phyloP scores from a whole-genome alignment of 2,113 vertebrate species.

The Festucalex cinctus region DNA sequence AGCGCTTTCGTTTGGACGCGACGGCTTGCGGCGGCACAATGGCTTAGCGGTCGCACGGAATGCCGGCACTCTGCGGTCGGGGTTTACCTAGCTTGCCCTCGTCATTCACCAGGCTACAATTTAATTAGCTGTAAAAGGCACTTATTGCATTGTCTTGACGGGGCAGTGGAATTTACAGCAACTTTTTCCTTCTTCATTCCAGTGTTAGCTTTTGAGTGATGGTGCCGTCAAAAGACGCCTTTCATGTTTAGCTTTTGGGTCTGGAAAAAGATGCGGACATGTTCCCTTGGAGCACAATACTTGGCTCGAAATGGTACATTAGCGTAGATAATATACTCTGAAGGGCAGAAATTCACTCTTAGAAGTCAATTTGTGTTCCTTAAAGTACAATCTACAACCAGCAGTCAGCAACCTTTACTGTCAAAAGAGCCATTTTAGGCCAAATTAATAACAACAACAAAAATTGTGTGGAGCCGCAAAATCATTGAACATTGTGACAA shows the following conservation, averaged over 20 bases:
- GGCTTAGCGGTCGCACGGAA: constrained; percentile 58
- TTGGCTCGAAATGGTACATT: no score
- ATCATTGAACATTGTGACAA: no score
- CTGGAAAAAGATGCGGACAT: neutral
- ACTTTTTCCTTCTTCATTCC: neutral
- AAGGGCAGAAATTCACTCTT: neutral
- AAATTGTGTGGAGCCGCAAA: no score
- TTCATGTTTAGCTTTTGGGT: no score
- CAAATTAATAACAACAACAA: no score
- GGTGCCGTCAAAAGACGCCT: no score
- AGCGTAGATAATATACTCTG: neutral
- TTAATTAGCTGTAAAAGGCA: constrained; percentile 31
- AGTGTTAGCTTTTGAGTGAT: neutral
- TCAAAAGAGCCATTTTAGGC: no score
- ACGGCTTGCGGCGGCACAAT: constrained; percentile 66
- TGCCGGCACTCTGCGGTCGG: constrained; percentile 58
- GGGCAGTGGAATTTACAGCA: neutral
- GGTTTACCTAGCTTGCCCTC: constrained; percentile 59
- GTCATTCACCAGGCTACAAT: constrained; percentile 51
- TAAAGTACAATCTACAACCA: no score
- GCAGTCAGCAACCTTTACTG: no score
- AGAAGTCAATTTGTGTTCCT: no score
- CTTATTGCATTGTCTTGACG: neutral
- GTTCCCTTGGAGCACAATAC: neutral
- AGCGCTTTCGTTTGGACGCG: constrained; percentile 63